Conservation (phyloP, 2,113 vertebrate species). For the Xiphophorus maculatus region DNA sequence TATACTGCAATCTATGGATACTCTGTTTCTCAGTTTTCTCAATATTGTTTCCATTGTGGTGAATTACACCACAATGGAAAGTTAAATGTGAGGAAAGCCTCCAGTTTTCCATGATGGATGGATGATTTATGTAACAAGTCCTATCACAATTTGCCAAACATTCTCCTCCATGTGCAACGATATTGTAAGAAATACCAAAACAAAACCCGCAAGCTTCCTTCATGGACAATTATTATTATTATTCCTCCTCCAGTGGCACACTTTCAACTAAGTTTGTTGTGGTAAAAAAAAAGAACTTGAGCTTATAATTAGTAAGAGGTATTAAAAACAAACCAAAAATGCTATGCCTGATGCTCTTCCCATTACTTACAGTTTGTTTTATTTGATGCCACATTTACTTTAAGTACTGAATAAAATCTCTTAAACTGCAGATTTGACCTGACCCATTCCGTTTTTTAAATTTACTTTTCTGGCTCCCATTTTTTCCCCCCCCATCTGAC, state of each 20-base stretch:
- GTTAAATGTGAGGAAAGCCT: too few species aligned
- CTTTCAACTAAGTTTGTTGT: too few species aligned
- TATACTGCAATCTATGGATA: neutral
- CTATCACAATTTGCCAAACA: neutral
- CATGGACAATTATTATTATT: too few species aligned
- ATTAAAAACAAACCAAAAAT: neutral
- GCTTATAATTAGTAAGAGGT: neutral
- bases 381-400: neutral
- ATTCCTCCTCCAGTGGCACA: too few species aligned
- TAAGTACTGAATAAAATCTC: neutral
- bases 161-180: neutral
- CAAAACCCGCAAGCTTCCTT: too few species aligned
- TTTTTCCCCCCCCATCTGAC: slow-evolving; percentile 18
- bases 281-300: too few species aligned
- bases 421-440: neutral
- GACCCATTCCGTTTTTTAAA: neutral
- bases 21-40: neutral
- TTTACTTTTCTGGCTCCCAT: slow-evolving; percentile 11
- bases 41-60: too few species aligned
- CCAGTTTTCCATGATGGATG: neutral
- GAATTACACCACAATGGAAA: too few species aligned
- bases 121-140: neutral
- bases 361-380: neutral
- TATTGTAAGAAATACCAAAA: neutral
- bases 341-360: too few species aligned